Evolutionary conservation across 2,797 vertebrate species (phyloP), one percentile per base, ranked within the genome.

Genomic region (Glyptemys insculpta): DNA sequence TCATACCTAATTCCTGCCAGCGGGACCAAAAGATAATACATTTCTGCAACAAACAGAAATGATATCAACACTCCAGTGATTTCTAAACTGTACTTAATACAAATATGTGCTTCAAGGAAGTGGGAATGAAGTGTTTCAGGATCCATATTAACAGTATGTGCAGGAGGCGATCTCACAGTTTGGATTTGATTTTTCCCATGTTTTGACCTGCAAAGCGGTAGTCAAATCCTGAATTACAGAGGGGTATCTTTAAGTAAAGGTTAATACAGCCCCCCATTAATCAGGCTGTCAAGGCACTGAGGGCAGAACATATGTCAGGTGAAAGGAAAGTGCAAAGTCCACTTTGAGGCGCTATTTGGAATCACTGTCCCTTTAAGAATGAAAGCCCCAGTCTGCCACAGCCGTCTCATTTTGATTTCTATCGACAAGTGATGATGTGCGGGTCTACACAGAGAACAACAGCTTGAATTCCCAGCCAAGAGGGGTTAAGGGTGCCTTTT

Each of bases 401-500:
- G 83, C 59, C n/a, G 37, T 79, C 95, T 95, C 90, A 88, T 95
- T 97, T 84, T 81, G 98, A 98, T 97, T 96, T 96, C 96, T 93
- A 92, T 98, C 97, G 94, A 97, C 94, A 94, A 97, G 98, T 97
- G 97, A 97, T 85, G 97, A 98, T 87, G 95, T 96, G 97, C 97
- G 94, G 91, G 94, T 86, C 95, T 91, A 85, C 81, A 92, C 95
- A 85, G 97, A 97, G 97, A 97, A 95, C 97, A 97, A 94, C 94
- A 96, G 97, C 90, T 94, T 96, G 97, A 96, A 96, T 98, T 97
- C 97, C 97, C 96, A 95, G 98, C 98, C 97, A 93, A 95, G 97
- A 97, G 97, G 96, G 97, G 98, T 95, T 96, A 97, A 97, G 97
- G 97, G 97, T 97, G 97, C 94, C 97, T 97, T 90, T 96, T 95